phyloP scores from a whole-genome alignment of 2,888 invertebrate species.

The Orthosia cruda region DNA sequence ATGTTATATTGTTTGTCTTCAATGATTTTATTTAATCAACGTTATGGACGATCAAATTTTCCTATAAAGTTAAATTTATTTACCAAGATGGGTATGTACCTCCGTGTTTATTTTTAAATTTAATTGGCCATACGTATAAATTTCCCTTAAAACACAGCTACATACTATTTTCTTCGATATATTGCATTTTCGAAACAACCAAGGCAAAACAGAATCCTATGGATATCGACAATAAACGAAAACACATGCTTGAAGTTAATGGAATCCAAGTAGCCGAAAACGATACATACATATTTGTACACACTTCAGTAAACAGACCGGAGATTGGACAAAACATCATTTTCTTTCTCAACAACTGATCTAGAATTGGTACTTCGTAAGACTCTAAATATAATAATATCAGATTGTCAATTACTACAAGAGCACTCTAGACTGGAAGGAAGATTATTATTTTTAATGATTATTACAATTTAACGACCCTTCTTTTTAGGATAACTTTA shows the following conservation, averaged over 20 bases:
- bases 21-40: neutral
- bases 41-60: neutral
- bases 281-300: slow-evolving; percentile 24
- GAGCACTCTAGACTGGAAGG: slow-evolving; percentile 32
- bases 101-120: too few relatives aligned
- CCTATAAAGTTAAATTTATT: neutral
- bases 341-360: slow-evolving; percentile 14
- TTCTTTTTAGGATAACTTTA: slow-evolving; percentile 11
- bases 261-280: slow-evolving; percentile 6
- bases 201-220: neutral
- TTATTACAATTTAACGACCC: slow-evolving; percentile 26
- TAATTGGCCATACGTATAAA: too few relatives aligned
- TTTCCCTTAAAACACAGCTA: too few relatives aligned
- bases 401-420: slow-evolving; percentile 50
- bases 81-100: neutral
- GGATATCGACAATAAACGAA: neutral
- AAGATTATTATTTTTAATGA: slow-evolving; percentile 62
- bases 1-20: too few relatives aligned
- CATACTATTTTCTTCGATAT: neutral
- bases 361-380: slow-evolving; percentile 1
- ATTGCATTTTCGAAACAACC: neutral
- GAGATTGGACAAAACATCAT: slow-evolving; percentile 41
- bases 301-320: slow-evolving; percentile 46
- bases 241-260: slow-evolving; percentile 3
- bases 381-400: slow-evolving; percentile 26